Conservation (phyloP, 2,888 invertebrate genomes). For the Mystacides longicornis region DNA sequence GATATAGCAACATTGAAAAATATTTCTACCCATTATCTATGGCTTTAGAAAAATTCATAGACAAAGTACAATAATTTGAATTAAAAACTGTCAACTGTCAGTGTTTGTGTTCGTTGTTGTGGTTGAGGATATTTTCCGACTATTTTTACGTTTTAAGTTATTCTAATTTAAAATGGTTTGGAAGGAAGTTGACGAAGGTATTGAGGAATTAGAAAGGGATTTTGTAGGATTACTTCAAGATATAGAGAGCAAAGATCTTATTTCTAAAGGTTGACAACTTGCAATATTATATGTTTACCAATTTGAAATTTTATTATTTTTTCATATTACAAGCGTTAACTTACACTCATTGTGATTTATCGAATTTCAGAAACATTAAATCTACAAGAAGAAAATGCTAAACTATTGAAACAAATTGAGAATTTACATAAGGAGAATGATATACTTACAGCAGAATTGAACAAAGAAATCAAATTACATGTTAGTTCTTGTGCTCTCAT, state of each 20-base stretch:
- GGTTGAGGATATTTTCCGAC: no score
- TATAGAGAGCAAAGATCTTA: constrained; percentile 17
- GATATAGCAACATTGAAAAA: no score
- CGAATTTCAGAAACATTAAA: constrained; percentile 12
- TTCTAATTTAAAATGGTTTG: constrained; percentile 13
- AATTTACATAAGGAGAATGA: constrained; percentile 13
- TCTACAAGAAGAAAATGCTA: constrained; percentile 13
- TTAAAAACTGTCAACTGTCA: no score
- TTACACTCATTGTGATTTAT: neutral
- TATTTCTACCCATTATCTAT: no score
- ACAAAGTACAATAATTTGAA: no score
- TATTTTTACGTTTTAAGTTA: no score
- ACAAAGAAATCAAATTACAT: constrained; percentile 7
- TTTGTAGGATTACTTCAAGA: constrained; percentile 3
- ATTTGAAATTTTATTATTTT: neutral
- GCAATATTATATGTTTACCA: neutral
- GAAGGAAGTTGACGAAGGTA: constrained; percentile 14
- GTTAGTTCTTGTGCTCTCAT: constrained; percentile 3
- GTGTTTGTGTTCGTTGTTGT: no score
- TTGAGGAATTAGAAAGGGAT: constrained; percentile 11
- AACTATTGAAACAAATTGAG: constrained; percentile 15
- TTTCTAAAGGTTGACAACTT: constrained; percentile 12
- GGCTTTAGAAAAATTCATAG: no score
- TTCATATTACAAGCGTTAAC: neutral
- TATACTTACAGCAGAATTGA: constrained; percentile 6